A percentile compares a stretch with the other conserved stretches of the same genome.
phyloP scores from a whole-genome alignment of 2,113 vertebrate species.

The Perognathus longimembris region DNA sequence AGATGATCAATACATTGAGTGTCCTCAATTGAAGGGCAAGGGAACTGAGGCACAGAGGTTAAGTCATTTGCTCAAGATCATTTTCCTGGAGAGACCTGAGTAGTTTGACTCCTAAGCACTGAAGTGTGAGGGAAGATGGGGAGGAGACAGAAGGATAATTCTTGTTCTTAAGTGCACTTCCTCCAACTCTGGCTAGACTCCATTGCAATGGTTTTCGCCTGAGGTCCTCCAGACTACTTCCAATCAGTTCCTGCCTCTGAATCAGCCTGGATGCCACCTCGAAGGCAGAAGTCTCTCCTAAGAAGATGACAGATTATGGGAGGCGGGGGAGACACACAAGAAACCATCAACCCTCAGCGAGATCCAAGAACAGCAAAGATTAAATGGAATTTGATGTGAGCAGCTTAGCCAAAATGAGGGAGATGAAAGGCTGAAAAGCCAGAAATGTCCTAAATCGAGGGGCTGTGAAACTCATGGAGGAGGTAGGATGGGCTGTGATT shows the following conservation, averaged over 20 bases:
- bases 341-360: background rate
- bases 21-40: background rate
- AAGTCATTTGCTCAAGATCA: slow-evolving; percentile 28
- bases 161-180: background rate
- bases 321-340: background rate
- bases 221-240: background rate
- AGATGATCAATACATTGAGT: background rate
- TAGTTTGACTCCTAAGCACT: background rate
- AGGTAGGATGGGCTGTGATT: background rate
- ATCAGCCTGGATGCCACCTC: background rate
- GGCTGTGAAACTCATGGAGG: background rate
- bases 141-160: too few relatives aligned
- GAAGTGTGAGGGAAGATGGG: background rate
- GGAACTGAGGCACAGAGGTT: background rate
- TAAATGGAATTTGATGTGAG: slow-evolving; percentile 67
- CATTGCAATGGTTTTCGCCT: background rate
- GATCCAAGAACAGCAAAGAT: slow-evolving; percentile 53
- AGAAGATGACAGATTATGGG: slow-evolving; percentile 28
- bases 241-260: slow-evolving; percentile 9
- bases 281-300: slow-evolving; percentile 37
- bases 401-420: slow-evolving; percentile 61
- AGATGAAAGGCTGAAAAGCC: slow-evolving; percentile 35
- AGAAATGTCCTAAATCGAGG: slow-evolving; percentile 40
- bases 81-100: background rate
- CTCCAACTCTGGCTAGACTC: background rate